Evolutionary conservation across 2,113 vertebrate genomes (phyloP).

Genomic region (Ochotona princeps): DNA sequence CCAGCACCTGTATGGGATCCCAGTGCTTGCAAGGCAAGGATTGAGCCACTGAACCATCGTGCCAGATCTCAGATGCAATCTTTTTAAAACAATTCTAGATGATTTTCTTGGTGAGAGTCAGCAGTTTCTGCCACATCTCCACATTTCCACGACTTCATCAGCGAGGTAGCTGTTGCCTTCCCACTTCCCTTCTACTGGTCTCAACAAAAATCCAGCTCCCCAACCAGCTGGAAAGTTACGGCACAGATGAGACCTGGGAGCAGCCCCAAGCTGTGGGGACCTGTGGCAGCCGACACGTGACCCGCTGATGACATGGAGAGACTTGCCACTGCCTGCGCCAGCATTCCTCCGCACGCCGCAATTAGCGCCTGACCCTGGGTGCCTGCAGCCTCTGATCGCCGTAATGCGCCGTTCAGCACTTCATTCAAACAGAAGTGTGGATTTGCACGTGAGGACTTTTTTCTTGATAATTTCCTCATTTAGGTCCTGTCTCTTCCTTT

Average conservation of each 20-base stretch:
- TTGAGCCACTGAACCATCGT: too few species aligned
- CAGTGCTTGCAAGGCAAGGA: too few species aligned
- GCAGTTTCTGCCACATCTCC: not conserved
- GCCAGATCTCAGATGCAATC: not conserved
- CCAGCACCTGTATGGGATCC: too few species aligned
- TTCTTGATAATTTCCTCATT: slow-evolving; percentile 30
- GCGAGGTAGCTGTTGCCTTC: not conserved
- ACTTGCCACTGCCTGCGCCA: not conserved
- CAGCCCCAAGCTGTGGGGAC: fast-evolving
- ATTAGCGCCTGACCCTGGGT: not conserved
- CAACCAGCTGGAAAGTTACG: not conserved
- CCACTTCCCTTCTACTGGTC: not conserved
- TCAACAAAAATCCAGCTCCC: not conserved
- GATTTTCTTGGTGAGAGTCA: not conserved
- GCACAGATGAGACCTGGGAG: not conserved
- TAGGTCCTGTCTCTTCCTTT: slow-evolving; percentile 1
- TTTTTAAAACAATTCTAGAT: not conserved
- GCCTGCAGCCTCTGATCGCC: not conserved
- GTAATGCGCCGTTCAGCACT: not conserved
- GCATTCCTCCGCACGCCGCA: not conserved
- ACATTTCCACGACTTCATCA: not conserved
- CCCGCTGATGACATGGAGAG: not conserved
- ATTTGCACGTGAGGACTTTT: not conserved
- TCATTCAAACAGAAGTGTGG: not conserved
- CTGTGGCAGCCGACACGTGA: not conserved